Evolutionary conservation across 2,888 invertebrate genomes (phyloP).

Genomic region (Gastracanthus pulcherrimus): DNA sequence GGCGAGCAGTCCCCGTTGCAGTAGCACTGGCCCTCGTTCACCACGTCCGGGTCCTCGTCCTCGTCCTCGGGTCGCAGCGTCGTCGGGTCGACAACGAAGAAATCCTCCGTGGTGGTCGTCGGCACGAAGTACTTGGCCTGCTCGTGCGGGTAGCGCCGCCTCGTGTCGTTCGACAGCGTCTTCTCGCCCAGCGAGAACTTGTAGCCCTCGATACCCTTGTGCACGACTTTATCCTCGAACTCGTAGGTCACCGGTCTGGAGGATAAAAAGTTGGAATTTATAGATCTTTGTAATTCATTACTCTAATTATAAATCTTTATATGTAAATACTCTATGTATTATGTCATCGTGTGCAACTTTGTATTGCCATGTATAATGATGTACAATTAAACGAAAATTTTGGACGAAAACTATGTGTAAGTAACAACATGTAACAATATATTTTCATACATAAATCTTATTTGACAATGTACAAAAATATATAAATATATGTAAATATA

Average conservation of each 20-base stretch:
- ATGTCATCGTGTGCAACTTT: too few relatives aligned
- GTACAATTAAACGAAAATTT: too few relatives aligned
- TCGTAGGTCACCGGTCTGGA: slow-evolving; percentile 68
- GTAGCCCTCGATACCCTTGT: slow-evolving; percentile 83
- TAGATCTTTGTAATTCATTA: not conserved
- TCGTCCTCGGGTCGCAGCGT: slow-evolving; percentile 45
- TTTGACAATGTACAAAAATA: too few relatives aligned
- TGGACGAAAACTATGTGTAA: too few relatives aligned
- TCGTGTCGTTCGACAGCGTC: slow-evolving; percentile 78
- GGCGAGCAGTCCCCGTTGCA: slow-evolving; percentile 87
- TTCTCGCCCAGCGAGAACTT: slow-evolving; percentile 83
- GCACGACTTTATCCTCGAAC: slow-evolving; percentile 80
- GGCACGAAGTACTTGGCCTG: slow-evolving; percentile 73
- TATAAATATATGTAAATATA: too few relatives aligned
- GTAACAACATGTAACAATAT: too few relatives aligned
- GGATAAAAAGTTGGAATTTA: not conserved
- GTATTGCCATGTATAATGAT: too few relatives aligned
- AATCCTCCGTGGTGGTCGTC: slow-evolving; percentile 73
- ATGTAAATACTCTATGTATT: too few relatives aligned
- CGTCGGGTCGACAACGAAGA: slow-evolving; percentile 68
- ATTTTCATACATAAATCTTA: too few relatives aligned
- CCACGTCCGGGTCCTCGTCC: slow-evolving; percentile 67
- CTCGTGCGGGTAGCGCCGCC: slow-evolving; percentile 71
- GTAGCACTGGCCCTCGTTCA: slow-evolving; percentile 80
- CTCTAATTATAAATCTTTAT: too few relatives aligned